Evolutionary conservation across 37 sponge, comb jelly and placozoan species (phyloP), one percentile per base, ranked within the genome.

Genomic region (Cladorhizidae sp.): DNA sequence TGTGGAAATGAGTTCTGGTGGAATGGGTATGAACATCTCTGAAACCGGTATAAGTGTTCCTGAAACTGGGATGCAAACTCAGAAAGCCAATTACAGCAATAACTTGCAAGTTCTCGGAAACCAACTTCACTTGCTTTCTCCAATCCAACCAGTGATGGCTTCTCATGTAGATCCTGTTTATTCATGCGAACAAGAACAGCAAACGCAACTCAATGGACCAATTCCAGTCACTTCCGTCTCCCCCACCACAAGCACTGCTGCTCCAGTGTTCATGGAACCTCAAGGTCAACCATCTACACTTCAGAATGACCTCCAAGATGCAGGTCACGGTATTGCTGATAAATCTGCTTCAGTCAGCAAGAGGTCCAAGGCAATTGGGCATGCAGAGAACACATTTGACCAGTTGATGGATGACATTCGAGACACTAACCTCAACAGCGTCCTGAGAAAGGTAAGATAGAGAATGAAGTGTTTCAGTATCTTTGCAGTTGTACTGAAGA

Each of bases 401-500:
- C 28, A 33, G 3, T 36, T 86, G 23, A 86, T 86, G 86, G 80
- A 73, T 31, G 80, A 86, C 35, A 79, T 86, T 14, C 42, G 80
- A 0, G 86, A 86, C 9, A 55, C 86, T 40, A 70, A 86, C 74
- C 86, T 74, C 12, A 49, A 54, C 52, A 70, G 22, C 9, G 35
- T 79, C 7, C 64, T 86, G 37, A 78, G 49, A 57, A 78, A 79
- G 86, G 86, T 86, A 22, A 35, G 85, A n/a, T n/a, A 36, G n/a
- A n/a, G n/a, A n/a, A n/a, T n/a, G n/a, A 55, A n/a, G n/a, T n/a
- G n/a, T n/a, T n/a, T n/a, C n/a, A n/a, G n/a, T n/a, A n/a, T n/a
- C n/a, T n/a, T n/a, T n/a, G n/a, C n/a, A n/a, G n/a, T n/a, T n/a
- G n/a, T n/a, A n/a, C n/a, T n/a, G n/a, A n/a, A n/a, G n/a, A n/a